Percentiles rank a stretch among this genome's conserved stretches.
These are phyloP conservation scores for Bemisia tabaci DNA, from an alignment of 1,140 invertebrate genomes.

Conservation along the genomic window DNA sequence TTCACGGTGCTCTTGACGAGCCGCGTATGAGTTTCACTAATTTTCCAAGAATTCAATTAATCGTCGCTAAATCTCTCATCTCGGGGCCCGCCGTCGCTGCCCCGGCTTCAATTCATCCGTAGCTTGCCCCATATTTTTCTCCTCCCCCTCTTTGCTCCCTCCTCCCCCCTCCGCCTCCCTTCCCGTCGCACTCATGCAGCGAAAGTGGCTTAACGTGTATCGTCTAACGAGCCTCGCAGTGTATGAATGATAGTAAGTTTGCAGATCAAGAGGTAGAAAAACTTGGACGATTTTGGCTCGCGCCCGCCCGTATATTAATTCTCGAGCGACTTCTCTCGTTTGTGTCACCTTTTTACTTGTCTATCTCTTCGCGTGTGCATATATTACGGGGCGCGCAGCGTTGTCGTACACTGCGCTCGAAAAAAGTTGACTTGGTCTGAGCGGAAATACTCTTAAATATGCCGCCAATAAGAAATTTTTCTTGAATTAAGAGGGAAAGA, in stretches of 20 bases:
- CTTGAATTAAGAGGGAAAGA: no score
- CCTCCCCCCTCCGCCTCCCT: neutral
- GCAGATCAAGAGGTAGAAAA: no score
- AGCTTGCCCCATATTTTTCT: neutral
- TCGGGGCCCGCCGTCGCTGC: neutral
- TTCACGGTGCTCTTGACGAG: neutral
- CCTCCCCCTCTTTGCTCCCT: no score
- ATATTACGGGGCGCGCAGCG: neutral
- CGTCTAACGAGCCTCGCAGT: no score
- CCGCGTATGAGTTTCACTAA: neutral
- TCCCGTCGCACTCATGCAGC: no score
- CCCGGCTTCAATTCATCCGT: neutral
- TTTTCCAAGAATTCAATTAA: neutral
- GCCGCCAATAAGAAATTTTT: no score
- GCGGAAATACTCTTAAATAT: no score
- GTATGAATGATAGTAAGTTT: neutral
- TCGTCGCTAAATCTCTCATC: neutral
- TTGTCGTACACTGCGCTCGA: no score
- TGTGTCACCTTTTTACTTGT: neutral
- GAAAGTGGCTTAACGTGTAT: no score
- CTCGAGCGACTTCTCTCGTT: neutral
- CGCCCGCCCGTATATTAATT: no score
- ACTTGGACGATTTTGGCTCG: no score
- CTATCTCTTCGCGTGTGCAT: neutral
- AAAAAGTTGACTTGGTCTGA: no score